Evolutionary conservation across 2,797 vertebrate species (phyloP).

Genomic region (Denticeps clupeoides): DNA sequence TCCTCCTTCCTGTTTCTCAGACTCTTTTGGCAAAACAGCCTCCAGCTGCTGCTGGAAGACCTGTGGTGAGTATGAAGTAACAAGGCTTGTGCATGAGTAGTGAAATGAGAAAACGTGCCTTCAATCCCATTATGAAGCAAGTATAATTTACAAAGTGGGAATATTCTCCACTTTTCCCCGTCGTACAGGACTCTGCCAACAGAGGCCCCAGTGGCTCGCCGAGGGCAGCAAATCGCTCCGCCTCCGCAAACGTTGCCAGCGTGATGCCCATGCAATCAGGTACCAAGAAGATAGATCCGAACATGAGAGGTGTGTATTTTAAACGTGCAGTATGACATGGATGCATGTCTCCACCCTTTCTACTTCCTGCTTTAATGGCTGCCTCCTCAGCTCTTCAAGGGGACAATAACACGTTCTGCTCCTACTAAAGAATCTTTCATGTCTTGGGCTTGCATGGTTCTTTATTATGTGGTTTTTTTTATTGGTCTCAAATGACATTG

Average conservation of each 20-base stretch:
- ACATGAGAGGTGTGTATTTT: slow-evolving; percentile 68
- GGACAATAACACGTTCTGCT: not conserved
- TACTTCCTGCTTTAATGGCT: not conserved
- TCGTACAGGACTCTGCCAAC: slow-evolving; percentile 75
- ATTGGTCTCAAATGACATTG: not conserved
- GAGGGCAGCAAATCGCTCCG: slow-evolving; percentile 87
- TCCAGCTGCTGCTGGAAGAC: slow-evolving; percentile 80
- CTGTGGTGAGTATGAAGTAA: slow-evolving; percentile 69
- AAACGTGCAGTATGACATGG: slow-evolving; percentile 3
- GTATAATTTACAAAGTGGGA: too few relatives aligned
- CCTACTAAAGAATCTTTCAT: not conserved
- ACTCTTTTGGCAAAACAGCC: slow-evolving; percentile 90
- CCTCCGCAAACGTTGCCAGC: slow-evolving; percentile 85
- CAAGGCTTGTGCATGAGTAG: not conserved
- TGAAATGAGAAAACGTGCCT: too few relatives aligned
- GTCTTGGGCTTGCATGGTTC: not conserved
- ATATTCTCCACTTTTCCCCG: not conserved
- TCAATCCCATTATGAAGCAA: too few relatives aligned
- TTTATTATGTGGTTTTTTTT: not conserved
- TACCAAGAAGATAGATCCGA: slow-evolving; percentile 79
- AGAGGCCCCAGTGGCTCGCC: slow-evolving; percentile 91
- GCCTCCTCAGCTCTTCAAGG: not conserved
- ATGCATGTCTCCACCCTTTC: slow-evolving; percentile 4
- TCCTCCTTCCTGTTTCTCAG: slow-evolving; percentile 47
- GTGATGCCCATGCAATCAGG: slow-evolving; percentile 90